These are phyloP conservation scores for Gnathonemus longibarbis DNA, from an alignment of 2,113 vertebrate species.

Conservation along the genomic window DNA sequence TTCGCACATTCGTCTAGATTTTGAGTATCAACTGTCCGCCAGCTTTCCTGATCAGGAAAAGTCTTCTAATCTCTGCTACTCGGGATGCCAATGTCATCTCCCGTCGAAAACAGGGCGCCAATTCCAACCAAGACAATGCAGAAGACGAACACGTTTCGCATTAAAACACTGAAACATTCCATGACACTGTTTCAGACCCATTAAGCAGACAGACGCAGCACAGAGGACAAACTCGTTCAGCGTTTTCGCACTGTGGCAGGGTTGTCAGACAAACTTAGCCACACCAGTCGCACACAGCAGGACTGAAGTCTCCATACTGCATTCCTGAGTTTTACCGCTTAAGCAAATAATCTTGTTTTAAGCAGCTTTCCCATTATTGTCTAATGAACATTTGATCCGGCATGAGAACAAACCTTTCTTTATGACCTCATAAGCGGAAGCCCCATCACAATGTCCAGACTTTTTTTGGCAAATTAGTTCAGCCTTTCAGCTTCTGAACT, in stretches of 20 bases:
- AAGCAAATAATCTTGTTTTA: slow-evolving; percentile 44
- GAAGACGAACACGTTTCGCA: neutral
- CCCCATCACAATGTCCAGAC: slow-evolving; percentile 32
- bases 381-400: slow-evolving; percentile 47
- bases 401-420: slow-evolving; percentile 30
- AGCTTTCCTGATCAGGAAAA: neutral
- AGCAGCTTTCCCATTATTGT: slow-evolving; percentile 54
- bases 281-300: slow-evolving; percentile 34
- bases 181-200: neutral
- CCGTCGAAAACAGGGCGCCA: neutral
- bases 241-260: slow-evolving; percentile 8
- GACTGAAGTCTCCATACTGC: slow-evolving; percentile 40
- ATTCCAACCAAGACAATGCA: neutral
- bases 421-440: slow-evolving; percentile 35
- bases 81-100: neutral
- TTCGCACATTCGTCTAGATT: neutral
- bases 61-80: neutral
- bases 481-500: neutral
- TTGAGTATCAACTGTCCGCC: neutral
- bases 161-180: neutral
- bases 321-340: slow-evolving; percentile 23
- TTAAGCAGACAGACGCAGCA: neutral
- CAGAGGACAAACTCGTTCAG: neutral
- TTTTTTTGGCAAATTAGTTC: neutral
- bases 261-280: slow-evolving; percentile 24